These are phyloP conservation scores for Zelleria hepariella DNA, from an alignment of 2,888 invertebrate genomes.

Conservation along the genomic window DNA sequence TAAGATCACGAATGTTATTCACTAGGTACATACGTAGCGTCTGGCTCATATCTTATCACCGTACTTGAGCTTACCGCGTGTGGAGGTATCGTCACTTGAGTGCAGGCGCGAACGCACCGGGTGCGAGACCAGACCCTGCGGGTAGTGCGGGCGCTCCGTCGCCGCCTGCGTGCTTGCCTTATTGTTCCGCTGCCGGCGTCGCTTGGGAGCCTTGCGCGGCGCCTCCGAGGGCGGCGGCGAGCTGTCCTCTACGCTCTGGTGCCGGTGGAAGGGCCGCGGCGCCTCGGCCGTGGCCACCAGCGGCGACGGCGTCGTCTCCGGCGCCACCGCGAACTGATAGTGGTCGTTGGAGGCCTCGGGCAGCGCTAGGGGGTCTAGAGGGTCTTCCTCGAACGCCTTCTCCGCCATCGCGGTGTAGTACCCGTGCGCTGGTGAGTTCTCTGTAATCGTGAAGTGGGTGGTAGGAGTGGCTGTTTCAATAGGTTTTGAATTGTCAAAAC, in stretches of 20 bases:
- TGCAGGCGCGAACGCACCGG: constrained; percentile 10
- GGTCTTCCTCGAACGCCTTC: constrained; percentile 44
- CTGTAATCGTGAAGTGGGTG: constrained; percentile 38
- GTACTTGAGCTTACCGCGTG: constrained; percentile 45
- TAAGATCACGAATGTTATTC: constrained; percentile 29
- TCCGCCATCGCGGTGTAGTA: constrained; percentile 52
- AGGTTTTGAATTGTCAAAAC: constrained; percentile 28
- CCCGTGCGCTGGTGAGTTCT: constrained; percentile 44
- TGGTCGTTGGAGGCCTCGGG: constrained; percentile 56
- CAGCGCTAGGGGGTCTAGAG: constrained; percentile 22
- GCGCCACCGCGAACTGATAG: constrained; percentile 48
- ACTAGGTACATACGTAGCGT: constrained; percentile 21
- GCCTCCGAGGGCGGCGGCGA: background rate
- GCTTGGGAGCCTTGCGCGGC: background rate
- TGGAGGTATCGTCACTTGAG: constrained; percentile 22
- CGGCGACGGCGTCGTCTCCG: constrained; percentile 27
- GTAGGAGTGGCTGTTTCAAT: constrained; percentile 31
- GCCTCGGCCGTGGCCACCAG: constrained; percentile 27
- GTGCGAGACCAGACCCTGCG: background rate
- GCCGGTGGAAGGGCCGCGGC: constrained; percentile 20
- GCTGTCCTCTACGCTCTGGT: constrained; percentile 17
- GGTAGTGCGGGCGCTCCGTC: background rate
- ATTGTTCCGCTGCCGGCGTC: background rate
- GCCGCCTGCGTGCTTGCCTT: background rate
- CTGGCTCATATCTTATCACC: constrained; percentile 54